Percentiles rank a stretch among this genome's conserved stretches.
Conservation (phyloP, 2,113 vertebrate genomes). For the Pachycephala philippinensis region DNA sequence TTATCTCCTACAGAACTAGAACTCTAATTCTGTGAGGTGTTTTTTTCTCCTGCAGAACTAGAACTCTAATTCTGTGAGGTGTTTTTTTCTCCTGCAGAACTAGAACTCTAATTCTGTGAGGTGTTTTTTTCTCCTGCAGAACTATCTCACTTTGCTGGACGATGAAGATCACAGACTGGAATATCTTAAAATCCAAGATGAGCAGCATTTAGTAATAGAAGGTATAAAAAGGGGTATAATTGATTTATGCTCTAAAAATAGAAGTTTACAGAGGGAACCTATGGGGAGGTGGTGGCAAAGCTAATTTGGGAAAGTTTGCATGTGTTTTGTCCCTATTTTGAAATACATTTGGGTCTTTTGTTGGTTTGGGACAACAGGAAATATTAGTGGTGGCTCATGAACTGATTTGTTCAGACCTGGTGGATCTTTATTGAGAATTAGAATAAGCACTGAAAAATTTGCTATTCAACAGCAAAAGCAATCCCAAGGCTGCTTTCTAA, state of each 20-base stretch:
- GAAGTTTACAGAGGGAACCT: background rate
- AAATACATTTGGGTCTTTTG: background rate
- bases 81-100: too few relatives aligned
- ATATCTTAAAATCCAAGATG: constrained; percentile 93
- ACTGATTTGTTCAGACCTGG: background rate
- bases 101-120: too few relatives aligned
- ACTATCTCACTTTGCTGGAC: constrained; percentile 94
- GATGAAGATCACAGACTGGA: constrained; percentile 97
- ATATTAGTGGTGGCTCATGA: background rate
- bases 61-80: too few relatives aligned
- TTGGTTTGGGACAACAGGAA: background rate
- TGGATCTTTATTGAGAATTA: background rate
- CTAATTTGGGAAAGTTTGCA: background rate
- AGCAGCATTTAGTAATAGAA: constrained; percentile 98
- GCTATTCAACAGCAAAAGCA: background rate
- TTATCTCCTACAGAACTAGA: too few relatives aligned
- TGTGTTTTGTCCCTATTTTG: background rate
- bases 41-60: too few relatives aligned
- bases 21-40: too few relatives aligned
- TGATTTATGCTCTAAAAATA: background rate
- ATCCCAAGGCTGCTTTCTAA: background rate
- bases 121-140: constrained; percentile 70
- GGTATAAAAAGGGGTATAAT: constrained; percentile 68
- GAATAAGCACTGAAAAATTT: background rate
- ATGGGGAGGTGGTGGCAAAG: background rate